A percentile compares a stretch with the other conserved stretches of the same genome.
These are phyloP conservation scores for Standfussiana lucernea DNA, from an alignment of 2,888 invertebrate species.

Conservation along the genomic window DNA sequence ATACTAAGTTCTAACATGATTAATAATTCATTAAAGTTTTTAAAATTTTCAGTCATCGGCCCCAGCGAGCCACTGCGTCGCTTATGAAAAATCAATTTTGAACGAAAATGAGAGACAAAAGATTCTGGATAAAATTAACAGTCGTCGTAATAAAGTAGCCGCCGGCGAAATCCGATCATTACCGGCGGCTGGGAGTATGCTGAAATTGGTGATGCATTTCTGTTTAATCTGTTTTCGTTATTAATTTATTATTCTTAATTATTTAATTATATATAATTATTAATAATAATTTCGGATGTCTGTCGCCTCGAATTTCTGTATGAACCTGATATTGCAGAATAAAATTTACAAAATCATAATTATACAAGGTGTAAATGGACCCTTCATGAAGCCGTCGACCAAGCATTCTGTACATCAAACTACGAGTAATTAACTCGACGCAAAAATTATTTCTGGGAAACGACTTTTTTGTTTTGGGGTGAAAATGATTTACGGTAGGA, in stretches of 20 bases:
- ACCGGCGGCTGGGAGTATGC: slow-evolving; percentile 82
- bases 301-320: not conserved
- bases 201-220: slow-evolving; percentile 79
- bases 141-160: slow-evolving; percentile 84
- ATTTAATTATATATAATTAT: too few species aligned
- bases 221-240: slow-evolving; percentile 6
- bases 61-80: slow-evolving; percentile 77
- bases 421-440: too few species aligned
- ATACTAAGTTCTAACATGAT: not conserved
- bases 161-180: slow-evolving; percentile 83
- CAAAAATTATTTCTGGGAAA: too few species aligned
- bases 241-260: too few species aligned
- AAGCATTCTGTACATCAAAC: too few species aligned
- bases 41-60: slow-evolving; percentile 69
- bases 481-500: too few species aligned
- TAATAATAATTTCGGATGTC: not conserved
- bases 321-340: not conserved
- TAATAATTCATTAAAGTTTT: not conserved
- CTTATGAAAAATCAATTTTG: slow-evolving; percentile 78
- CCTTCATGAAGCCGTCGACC: too few species aligned
- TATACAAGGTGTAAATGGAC: not conserved
- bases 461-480: too few species aligned
- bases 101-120: slow-evolving; percentile 75
- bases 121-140: slow-evolving; percentile 84
- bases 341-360: not conserved